These are phyloP conservation scores for Molanna angustata DNA, from an alignment of 2,888 invertebrate genomes.

Conservation along the genomic window DNA sequence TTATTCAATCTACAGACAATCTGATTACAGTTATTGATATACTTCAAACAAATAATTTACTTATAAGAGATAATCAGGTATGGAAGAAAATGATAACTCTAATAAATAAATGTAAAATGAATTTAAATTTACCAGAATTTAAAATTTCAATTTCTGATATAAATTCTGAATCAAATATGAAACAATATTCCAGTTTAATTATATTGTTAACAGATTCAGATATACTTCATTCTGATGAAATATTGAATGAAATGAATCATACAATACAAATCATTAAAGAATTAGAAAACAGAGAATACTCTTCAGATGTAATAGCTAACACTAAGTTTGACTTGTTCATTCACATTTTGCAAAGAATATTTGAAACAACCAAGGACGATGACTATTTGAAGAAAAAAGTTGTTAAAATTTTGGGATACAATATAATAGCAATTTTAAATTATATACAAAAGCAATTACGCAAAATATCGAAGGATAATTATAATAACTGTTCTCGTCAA, in stretches of 20 bases:
- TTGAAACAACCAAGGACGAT: not conserved
- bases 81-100: conserved; percentile 21
- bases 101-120: conserved; percentile 4
- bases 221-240: conserved; percentile 4
- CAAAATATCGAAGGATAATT: conserved; percentile 5
- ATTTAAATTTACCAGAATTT: not conserved
- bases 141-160: not conserved
- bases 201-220: conserved; percentile 16
- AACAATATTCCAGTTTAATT: conserved; percentile 5
- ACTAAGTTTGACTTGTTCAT: conserved; percentile 34
- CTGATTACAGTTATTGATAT: conserved; percentile 8
- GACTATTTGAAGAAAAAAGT: conserved; percentile 2
- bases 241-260: conserved; percentile 19
- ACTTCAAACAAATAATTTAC: conserved; percentile 13
- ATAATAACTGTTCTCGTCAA: conserved; percentile 10
- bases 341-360: conserved; percentile 28
- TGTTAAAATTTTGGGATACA: conserved; percentile 1
- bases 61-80: conserved; percentile 12
- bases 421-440: not conserved
- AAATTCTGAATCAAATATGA: conserved; percentile 8
- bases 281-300: conserved; percentile 30
- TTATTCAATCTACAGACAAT: not conserved
- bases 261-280: conserved; percentile 29
- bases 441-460: conserved; percentile 6
- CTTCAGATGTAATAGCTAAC: conserved; percentile 31